Percentiles rank a stretch among this genome's conserved stretches.
These are phyloP conservation scores for Coluber constrictor DNA, from an alignment of 2,797 vertebrate species.

Conservation along the genomic window DNA sequence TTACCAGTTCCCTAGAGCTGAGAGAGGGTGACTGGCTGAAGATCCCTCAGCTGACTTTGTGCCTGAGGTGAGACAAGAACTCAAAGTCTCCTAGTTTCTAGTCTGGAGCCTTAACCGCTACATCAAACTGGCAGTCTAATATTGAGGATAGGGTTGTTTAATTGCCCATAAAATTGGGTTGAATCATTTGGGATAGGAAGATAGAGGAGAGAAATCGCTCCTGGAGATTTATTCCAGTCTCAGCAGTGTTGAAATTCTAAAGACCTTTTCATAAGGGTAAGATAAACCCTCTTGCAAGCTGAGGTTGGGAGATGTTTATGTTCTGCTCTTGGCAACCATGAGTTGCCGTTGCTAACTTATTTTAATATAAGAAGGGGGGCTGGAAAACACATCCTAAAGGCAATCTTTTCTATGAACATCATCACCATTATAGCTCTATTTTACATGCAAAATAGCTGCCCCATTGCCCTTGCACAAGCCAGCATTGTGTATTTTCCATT, in stretches of 20 bases:
- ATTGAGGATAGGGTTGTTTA: neutral
- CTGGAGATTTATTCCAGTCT: neutral
- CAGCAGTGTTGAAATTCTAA: neutral
- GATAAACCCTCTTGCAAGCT: neutral
- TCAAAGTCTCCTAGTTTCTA: neutral
- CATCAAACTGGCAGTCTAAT: neutral
- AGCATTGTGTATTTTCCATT: neutral
- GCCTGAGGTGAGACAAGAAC: neutral
- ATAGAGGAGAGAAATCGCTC: neutral
- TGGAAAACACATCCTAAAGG: neutral
- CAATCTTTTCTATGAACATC: neutral
- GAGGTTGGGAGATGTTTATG: neutral
- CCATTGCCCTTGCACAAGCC: neutral
- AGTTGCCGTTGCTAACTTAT: neutral
- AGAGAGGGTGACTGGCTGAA: neutral
- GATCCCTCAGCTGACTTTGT: neutral
- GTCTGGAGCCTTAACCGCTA: neutral
- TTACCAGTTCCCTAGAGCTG: neutral
- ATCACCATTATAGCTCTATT: neutral
- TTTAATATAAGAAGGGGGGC: neutral
- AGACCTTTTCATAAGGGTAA: neutral
- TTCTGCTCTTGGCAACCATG: neutral
- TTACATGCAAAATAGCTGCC: neutral
- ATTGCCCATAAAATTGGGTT: neutral
- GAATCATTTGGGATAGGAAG: neutral